Percentiles rank a stretch among this genome's conserved stretches.
These are phyloP conservation scores for Neopipo cinnamomea DNA, from an alignment of 2,113 vertebrate genomes.

Conservation along the genomic window DNA sequence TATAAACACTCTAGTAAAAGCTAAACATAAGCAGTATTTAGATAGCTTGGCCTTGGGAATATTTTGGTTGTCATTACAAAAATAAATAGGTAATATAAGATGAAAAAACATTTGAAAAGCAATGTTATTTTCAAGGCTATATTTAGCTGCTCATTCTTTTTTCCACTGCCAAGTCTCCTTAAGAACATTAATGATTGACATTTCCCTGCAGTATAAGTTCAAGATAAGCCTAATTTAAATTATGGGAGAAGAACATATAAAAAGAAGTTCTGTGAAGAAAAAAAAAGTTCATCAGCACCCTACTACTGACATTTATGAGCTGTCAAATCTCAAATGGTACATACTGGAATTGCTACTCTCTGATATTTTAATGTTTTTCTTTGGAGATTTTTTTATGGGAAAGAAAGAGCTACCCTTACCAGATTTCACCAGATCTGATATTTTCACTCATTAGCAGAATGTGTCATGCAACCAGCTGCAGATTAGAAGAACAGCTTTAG, in stretches of 20 bases:
- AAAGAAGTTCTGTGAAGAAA: constrained; percentile 27
- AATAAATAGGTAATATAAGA: constrained; percentile 39
- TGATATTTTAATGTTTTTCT: neutral
- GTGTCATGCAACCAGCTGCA: neutral
- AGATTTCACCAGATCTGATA: constrained; percentile 5
- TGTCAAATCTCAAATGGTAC: constrained; percentile 23
- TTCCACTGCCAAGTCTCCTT: neutral
- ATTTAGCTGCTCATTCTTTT: neutral
- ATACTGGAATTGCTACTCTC: neutral
- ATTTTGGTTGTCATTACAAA: constrained; percentile 24
- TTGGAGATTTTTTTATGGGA: neutral
- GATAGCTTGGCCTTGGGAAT: neutral
- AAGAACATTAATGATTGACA: constrained; percentile 36
- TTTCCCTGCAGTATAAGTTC: constrained; percentile 13
- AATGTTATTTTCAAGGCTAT: constrained; percentile 18
- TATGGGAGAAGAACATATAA: constrained; percentile 6
- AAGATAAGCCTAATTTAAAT: constrained; percentile 36
- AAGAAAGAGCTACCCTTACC: neutral
- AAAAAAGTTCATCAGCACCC: neutral
- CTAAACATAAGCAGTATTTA: constrained; percentile 8
- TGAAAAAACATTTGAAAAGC: neutral
- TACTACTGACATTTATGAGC: constrained; percentile 37
- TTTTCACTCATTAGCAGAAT: neutral
- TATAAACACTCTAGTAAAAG: neutral
- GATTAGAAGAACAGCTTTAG: neutral